These are phyloP conservation scores for Steinernema scapterisci DNA, from an alignment of 2,888 invertebrate species.

Conservation along the genomic window DNA sequence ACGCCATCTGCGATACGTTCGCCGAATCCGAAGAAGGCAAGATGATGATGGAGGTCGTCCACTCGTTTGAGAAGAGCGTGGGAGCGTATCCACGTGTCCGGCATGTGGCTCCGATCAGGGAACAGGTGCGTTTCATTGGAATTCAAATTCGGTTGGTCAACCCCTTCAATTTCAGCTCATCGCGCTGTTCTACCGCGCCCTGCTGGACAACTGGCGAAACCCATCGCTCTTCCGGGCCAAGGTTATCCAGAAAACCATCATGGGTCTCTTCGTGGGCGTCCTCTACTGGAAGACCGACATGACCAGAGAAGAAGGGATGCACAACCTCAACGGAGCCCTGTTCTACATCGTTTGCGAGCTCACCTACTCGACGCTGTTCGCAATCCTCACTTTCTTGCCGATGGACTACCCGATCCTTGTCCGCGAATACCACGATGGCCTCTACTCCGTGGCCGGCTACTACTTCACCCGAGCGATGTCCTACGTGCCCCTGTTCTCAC, in stretches of 20 bases:
- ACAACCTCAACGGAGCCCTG: conserved; percentile 90
- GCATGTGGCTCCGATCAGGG: background rate
- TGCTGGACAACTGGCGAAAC: conserved; percentile 64
- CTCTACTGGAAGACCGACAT: conserved; percentile 83
- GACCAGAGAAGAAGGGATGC: conserved; percentile 79
- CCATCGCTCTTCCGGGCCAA: conserved; percentile 61
- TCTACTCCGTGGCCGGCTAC: conserved; percentile 76
- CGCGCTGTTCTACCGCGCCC: conserved; percentile 49
- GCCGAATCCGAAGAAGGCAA: conserved; percentile 53
- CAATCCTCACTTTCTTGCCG: conserved; percentile 86
- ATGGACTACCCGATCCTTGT: conserved; percentile 86
- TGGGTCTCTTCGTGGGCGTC: conserved; percentile 77
- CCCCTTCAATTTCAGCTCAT: conserved; percentile 36
- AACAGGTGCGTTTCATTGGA: background rate
- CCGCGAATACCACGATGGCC: conserved; percentile 85
- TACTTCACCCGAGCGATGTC: conserved; percentile 62
- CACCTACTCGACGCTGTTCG: conserved; percentile 86
- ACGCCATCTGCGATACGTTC: conserved; percentile 67
- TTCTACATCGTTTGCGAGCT: conserved; percentile 83
- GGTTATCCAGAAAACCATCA: conserved; percentile 61
- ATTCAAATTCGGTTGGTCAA: background rate
- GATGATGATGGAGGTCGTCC: conserved; percentile 26
- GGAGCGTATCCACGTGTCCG: background rate
- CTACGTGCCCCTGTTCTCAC: conserved; percentile 77
- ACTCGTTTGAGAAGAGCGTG: background rate